A percentile compares a stretch with the other conserved stretches of the same genome.
phyloP scores from a whole-genome alignment of 2,888 invertebrate genomes.

The Drosophila mercatorum region DNA sequence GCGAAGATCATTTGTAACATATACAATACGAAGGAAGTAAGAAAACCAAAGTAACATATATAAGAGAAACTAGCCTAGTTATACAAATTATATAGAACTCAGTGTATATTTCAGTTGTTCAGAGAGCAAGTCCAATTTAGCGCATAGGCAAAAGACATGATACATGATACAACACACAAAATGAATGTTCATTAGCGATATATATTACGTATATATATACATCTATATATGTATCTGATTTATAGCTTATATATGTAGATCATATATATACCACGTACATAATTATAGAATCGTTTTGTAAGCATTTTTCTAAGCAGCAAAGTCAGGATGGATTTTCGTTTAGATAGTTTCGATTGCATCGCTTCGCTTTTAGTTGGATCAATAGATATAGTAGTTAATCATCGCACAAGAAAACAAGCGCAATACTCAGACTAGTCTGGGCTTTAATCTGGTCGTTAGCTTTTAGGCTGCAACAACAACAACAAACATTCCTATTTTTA shows the following conservation, averaged over 20 bases:
- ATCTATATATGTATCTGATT: constrained; percentile 6
- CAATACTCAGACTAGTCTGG: constrained; percentile 35
- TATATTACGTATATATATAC: constrained; percentile 9
- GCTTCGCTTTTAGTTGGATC: constrained; percentile 26
- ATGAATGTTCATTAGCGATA: constrained; percentile 42
- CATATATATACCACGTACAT: constrained; percentile 18
- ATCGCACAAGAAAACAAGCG: constrained; percentile 45
- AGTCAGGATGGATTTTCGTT: constrained; percentile 9
- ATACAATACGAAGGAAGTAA: constrained; percentile 59
- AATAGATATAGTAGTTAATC: constrained; percentile 14
- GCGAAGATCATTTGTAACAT: constrained; percentile 71
- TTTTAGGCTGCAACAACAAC: constrained; percentile 23
- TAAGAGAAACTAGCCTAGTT: constrained; percentile 67
- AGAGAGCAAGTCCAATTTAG: constrained; percentile 53
- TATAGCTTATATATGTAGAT: constrained; percentile 27
- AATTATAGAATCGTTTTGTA: constrained; percentile 49
- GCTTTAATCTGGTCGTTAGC: constrained; percentile 25
- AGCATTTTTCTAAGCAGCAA: constrained; percentile 50
- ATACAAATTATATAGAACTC: constrained; percentile 60
- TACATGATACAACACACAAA: constrained; percentile 6
- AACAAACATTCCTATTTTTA: constrained; percentile 53
- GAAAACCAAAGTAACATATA: constrained; percentile 24
- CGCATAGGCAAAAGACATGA: constrained; percentile 27
- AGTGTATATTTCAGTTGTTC: constrained; percentile 46
- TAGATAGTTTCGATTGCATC: constrained; percentile 24